phyloP scores from a whole-genome alignment of 37 sponge, comb jelly and placozoan genomes.

The Dysidea cf. avara region DNA sequence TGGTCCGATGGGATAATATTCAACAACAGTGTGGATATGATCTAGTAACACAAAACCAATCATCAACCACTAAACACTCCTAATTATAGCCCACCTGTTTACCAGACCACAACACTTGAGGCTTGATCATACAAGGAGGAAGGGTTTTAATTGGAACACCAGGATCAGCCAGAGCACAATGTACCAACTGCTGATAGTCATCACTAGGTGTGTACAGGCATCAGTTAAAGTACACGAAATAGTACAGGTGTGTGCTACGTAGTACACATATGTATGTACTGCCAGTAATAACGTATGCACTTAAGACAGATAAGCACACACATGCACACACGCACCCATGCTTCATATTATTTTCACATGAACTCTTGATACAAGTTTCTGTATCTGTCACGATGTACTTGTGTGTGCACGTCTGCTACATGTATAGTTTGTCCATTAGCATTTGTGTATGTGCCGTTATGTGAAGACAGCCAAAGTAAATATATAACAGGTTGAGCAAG shows the following conservation, averaged over 20 bases:
- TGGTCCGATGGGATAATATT: conserved; percentile 71
- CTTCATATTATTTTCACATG: too few relatives aligned
- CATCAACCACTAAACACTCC: too few relatives aligned
- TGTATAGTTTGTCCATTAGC: background rate
- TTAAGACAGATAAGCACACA: background rate
- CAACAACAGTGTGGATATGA: conserved; percentile 83
- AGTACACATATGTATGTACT: background rate
- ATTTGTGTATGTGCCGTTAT: background rate
- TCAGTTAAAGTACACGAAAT: background rate
- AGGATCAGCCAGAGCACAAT: conserved; percentile 57
- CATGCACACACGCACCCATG: too few relatives aligned
- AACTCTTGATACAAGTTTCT: too few relatives aligned
- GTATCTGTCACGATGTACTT: too few relatives aligned
- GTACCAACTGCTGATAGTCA: conserved; percentile 80
- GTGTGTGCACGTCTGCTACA: background rate
- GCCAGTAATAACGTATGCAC: background rate
- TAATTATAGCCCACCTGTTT: conserved; percentile 88
- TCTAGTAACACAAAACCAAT: too few relatives aligned
- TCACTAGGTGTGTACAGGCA: conserved; percentile 27
- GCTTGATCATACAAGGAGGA: conserved; percentile 83
- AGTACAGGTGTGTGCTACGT: background rate
- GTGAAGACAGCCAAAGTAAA: background rate
- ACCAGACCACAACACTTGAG: conserved; percentile 85
- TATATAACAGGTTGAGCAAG: too few relatives aligned
- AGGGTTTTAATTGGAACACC: conserved; percentile 31